Evolutionary conservation across 1,140 invertebrate species (phyloP), one percentile per base, ranked within the genome.

Genomic region (Anastrepha obliqua): DNA sequence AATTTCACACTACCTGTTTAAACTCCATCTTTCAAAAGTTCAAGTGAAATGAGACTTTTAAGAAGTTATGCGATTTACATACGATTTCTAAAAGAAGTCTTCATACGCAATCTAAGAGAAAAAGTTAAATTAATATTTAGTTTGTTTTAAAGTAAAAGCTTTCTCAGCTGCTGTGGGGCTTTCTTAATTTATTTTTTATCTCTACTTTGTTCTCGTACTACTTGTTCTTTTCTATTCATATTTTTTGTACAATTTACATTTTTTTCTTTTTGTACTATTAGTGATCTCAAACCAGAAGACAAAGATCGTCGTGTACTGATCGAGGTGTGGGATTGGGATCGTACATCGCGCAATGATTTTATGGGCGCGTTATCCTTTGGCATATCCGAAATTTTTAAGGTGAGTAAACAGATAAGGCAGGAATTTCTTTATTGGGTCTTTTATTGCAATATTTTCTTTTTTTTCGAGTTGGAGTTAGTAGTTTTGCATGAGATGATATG

Each of bases 351-450:
- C 9, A 99, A 99, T 93, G 99, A 99, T 94, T 99, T 99, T 91
- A 99, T 99, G 99, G 99, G 99, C 4, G 99, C 99, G 0, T 93
- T 99, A 7, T 99, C 98, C 0, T 99, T 99, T 93, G 99, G 99
- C 0, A 98, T 99, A 55, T 99, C 98, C 2, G 99, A 99, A 94
- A 95, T 99, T 60, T 96, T 99, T 91, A 99, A 99, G 92, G 91
- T 92, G 89, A 89, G 60, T 55, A 15, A 47, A 13, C 11, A 8
- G 4, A 2, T 4, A 87, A n/a, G 9, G 29, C 29, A 29, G 0
- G 1, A 1, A 29, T 29, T 29, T 29, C 29, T 29, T 29, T 29
- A 29, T 29, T 29, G 29, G 29, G 0, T 29, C 29, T 29, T n/a
- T n/a, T 29, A 29, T 29, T 29, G 29, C 29, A 29, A 29, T 29